A percentile compares a stretch with the other conserved stretches of the same genome.
phyloP scores from a whole-genome alignment of 2,888 invertebrate genomes.

The Leptinotarsa peninsularis region DNA sequence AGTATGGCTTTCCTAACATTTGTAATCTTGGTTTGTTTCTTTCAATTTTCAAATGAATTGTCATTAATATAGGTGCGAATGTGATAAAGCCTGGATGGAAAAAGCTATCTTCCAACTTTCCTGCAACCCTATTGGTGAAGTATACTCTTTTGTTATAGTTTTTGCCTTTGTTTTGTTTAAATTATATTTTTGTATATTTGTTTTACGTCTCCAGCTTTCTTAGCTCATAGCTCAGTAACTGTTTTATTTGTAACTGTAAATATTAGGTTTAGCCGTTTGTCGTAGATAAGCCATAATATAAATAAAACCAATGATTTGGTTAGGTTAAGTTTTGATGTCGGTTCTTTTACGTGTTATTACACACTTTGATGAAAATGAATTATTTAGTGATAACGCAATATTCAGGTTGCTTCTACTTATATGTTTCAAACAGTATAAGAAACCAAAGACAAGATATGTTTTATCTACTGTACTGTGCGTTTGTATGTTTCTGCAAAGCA shows the following conservation, averaged over 20 bases:
- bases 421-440: slow-evolving; percentile 1
- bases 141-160: slow-evolving; percentile 11
- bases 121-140: slow-evolving; percentile 3
- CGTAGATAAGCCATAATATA: neutral
- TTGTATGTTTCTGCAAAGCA: neutral
- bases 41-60: neutral
- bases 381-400: neutral
- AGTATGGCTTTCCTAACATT: neutral
- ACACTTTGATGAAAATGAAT: neutral
- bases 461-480: neutral
- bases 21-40: neutral
- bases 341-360: neutral
- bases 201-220: slow-evolving; percentile 1
- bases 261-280: neutral
- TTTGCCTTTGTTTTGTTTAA: slow-evolving; percentile 20
- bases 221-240: neutral
- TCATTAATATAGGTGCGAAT: slow-evolving; percentile 11
- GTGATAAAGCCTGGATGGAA: slow-evolving; percentile 2
- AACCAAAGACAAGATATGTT: slow-evolving; percentile 11
- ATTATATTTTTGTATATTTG: slow-evolving; percentile 27
- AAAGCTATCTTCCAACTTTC: slow-evolving; percentile 11
- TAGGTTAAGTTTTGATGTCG: slow-evolving; percentile 15
- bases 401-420: neutral
- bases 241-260: neutral
- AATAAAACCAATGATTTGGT: slow-evolving; percentile 8